These are phyloP conservation scores for Mugil cephalus DNA, from an alignment of 2,113 vertebrate species.

Conservation along the genomic window DNA sequence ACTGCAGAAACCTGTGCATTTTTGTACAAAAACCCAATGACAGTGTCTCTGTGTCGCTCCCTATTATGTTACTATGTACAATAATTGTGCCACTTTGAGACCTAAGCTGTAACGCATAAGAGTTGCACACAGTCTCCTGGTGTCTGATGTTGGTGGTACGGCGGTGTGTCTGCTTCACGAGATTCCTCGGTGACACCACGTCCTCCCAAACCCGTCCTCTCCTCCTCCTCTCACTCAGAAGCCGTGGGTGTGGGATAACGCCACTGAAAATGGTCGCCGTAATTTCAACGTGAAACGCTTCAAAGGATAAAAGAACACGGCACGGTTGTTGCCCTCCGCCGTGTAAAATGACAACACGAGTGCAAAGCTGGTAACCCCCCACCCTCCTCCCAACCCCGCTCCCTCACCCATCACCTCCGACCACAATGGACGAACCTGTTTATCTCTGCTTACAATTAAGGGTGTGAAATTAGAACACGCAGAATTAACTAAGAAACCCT, in stretches of 20 bases:
- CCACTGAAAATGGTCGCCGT: constrained; percentile 66
- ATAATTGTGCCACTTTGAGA: constrained; percentile 42
- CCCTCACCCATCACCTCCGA: constrained; percentile 52
- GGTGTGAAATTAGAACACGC: constrained; percentile 85
- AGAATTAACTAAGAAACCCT: constrained; percentile 81
- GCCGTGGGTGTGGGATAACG: constrained; percentile 76
- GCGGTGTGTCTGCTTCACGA: constrained; percentile 52
- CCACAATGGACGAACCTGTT: constrained; percentile 78
- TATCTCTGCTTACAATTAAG: constrained; percentile 83
- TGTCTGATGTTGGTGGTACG: constrained; percentile 33
- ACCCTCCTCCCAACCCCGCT: not conserved
- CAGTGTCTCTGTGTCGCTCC: not conserved
- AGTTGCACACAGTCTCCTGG: constrained; percentile 19
- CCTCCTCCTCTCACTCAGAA: constrained; percentile 69
- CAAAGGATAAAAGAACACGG: constrained; percentile 73
- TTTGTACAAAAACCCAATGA: not conserved
- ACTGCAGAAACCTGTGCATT: not conserved
- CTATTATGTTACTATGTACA: constrained; percentile 17
- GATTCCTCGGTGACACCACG: constrained; percentile 48
- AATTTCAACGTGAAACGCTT: constrained; percentile 76
- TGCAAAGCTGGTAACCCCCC: constrained; percentile 53
- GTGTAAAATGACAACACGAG: constrained; percentile 62
- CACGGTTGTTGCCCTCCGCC: constrained; percentile 66
- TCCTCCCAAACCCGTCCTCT: constrained; percentile 50
- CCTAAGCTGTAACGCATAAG: constrained; percentile 17